Percentiles rank a stretch among this genome's conserved stretches.
Conservation (phyloP, 2,113 vertebrate genomes). For the Illadopsis cleaveri region DNA sequence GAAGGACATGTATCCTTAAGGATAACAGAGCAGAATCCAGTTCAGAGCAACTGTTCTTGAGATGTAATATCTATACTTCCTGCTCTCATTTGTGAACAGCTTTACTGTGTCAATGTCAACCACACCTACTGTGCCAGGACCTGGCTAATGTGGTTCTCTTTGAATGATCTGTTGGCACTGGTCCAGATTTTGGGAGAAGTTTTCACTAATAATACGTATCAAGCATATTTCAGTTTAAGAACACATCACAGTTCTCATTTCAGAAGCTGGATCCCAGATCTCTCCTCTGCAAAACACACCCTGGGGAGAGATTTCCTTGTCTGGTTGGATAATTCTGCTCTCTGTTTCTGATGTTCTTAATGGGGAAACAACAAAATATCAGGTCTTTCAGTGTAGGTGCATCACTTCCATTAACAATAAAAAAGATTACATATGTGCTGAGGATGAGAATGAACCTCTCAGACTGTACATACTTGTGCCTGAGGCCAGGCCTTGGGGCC, state of each 20-base stretch:
- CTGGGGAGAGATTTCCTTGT: background rate
- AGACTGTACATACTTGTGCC: background rate
- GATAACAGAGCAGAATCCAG: background rate
- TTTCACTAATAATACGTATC: background rate
- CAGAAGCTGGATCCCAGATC: background rate
- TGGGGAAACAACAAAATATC: background rate
- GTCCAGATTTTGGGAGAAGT: background rate
- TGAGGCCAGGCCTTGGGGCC: background rate
- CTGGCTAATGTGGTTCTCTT: background rate
- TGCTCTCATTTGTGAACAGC: background rate
- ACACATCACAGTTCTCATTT: background rate
- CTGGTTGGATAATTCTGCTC: background rate
- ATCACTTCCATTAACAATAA: background rate
- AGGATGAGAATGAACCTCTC: background rate
- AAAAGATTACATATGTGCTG: background rate
- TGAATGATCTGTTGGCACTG: too few relatives aligned
- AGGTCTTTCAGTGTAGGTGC: background rate
- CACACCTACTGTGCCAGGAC: background rate
- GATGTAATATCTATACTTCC: background rate
- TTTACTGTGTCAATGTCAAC: background rate
- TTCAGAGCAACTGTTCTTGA: background rate
- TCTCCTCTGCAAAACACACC: background rate
- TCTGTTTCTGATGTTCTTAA: background rate
- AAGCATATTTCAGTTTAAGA: background rate
- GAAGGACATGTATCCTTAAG: background rate